phyloP scores from a whole-genome alignment of 2,797 vertebrate species.

The Vireo griseus region DNA sequence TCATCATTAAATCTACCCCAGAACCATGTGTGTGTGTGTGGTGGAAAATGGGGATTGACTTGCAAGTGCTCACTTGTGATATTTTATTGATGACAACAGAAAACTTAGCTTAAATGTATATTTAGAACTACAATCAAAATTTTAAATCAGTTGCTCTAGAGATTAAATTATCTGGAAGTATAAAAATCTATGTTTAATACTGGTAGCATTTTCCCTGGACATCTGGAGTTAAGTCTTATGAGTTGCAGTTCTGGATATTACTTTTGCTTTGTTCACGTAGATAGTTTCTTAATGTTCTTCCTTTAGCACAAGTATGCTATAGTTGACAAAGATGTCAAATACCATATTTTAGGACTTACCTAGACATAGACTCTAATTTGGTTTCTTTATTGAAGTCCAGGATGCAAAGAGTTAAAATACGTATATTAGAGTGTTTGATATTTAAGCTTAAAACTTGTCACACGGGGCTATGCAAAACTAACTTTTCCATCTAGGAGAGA shows the following conservation, averaged over 20 bases:
- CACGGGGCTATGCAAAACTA: background rate
- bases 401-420: background rate
- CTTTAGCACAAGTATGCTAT: background rate
- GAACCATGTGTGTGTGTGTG: fast-evolving
- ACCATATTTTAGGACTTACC: background rate
- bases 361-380: background rate
- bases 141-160: background rate
- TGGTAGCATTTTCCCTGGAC: background rate
- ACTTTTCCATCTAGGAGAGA: background rate
- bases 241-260: background rate
- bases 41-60: background rate
- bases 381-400: background rate
- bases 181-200: background rate
- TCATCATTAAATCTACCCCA: background rate
- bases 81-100: background rate
- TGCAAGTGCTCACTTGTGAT: background rate
- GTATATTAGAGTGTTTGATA: background rate
- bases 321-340: background rate
- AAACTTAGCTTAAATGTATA: background rate
- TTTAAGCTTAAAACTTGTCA: background rate
- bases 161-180: background rate
- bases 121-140: background rate
- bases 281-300: background rate
- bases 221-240: background rate
- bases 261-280: background rate